Conservation (phyloP, 35 echinoderm and acorn worm species). For the Nesometra sesokonis region DNA sequence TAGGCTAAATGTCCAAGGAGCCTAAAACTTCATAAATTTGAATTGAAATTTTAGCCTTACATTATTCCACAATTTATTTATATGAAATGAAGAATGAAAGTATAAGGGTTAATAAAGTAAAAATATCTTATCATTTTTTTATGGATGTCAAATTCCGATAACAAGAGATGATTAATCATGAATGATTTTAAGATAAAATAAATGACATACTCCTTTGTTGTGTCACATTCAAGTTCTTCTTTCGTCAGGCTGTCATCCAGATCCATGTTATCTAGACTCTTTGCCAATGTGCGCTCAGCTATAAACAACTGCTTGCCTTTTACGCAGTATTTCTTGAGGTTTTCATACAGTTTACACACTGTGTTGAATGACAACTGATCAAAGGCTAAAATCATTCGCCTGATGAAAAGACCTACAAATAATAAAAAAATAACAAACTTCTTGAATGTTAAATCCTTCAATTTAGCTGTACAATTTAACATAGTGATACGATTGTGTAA, state of each 20-base stretch:
- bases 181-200: no score
- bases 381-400: conserved; percentile 77
- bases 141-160: background rate
- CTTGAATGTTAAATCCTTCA: no score
- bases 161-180: no score
- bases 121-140: no score
- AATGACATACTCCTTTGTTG: conserved; percentile 22
- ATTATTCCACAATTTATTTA: no score
- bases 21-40: no score
- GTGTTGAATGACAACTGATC: conserved; percentile 88
- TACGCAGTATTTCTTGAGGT: conserved; percentile 42
- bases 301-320: background rate
- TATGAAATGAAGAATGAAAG: no score
- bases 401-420: conserved; percentile 69
- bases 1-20: no score
- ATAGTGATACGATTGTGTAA: no score
- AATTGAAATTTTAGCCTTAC: no score
- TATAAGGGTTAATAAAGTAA: no score
- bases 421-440: background rate
- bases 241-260: background rate
- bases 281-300: background rate
- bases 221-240: background rate
- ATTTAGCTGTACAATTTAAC: no score
- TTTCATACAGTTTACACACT: conserved; percentile 49
- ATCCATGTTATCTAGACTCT: background rate